phyloP scores from a whole-genome alignment of 92 coral and sea anemone species.

The Desmophyllum pertusum region DNA sequence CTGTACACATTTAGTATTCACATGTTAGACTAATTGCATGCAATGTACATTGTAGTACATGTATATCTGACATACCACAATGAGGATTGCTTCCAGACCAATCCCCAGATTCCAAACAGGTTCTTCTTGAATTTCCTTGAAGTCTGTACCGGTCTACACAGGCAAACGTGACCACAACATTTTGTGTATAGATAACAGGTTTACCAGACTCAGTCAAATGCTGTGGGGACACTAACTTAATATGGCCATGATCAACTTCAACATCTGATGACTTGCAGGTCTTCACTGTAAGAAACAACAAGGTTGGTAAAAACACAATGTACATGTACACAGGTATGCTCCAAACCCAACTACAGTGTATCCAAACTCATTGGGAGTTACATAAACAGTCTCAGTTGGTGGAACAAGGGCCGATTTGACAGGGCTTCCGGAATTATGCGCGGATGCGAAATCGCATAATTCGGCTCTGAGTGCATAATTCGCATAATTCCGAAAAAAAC shows the following conservation, averaged over 20 bases:
- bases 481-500: too few species aligned
- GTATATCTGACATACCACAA: slow-evolving; percentile 19
- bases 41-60: neutral
- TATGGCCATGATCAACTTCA: neutral
- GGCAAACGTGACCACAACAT: neutral
- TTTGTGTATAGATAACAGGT: neutral
- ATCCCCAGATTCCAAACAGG: slow-evolving; percentile 12
- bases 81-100: slow-evolving; percentile 4
- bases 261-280: neutral
- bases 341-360: neutral
- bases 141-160: slow-evolving; percentile 9
- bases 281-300: neutral
- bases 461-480: too few species aligned
- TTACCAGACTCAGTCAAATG: neutral
- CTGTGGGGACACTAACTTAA: neutral
- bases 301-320: neutral
- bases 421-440: too few species aligned
- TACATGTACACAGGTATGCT: too few species aligned
- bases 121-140: neutral
- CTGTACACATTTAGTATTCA: neutral
- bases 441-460: too few species aligned
- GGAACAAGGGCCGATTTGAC: too few species aligned
- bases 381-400: too few species aligned
- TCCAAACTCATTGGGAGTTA: too few species aligned
- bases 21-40: neutral